phyloP scores from a whole-genome alignment of 2,888 invertebrate genomes.

The Cephus pulcher region DNA sequence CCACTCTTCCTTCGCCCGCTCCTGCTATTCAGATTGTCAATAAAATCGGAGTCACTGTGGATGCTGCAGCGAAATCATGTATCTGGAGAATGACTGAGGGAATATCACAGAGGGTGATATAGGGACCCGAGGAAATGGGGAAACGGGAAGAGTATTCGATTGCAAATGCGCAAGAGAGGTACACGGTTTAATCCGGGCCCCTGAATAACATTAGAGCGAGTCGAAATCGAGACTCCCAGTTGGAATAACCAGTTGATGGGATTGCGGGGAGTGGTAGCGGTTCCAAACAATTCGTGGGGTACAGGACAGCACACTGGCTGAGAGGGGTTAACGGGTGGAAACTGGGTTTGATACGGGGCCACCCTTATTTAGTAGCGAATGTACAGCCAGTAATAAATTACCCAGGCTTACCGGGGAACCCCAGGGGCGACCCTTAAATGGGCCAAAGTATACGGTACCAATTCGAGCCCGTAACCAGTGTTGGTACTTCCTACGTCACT shows the following conservation, averaged over 20 bases:
- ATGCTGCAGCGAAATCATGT: neutral
- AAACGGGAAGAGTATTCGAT: constrained; percentile 35
- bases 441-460: constrained; percentile 22
- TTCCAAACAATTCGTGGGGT: constrained; percentile 47
- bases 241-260: neutral
- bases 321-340: neutral
- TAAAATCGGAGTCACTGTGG: neutral
- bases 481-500: constrained; percentile 3
- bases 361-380: constrained; percentile 50
- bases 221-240: neutral
- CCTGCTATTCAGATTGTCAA: neutral
- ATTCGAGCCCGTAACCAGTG: constrained; percentile 19
- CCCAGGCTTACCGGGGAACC: constrained; percentile 39
- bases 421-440: constrained; percentile 24
- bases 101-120: neutral
- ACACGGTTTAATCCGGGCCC: constrained; percentile 55
- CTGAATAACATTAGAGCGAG: constrained; percentile 54
- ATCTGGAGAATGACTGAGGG: no score
- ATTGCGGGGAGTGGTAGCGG: constrained; percentile 22
- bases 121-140: constrained; percentile 1
- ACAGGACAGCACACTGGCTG: neutral
- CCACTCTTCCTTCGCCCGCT: neutral
- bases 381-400: constrained; percentile 55
- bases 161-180: constrained; percentile 41
- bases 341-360: constrained; percentile 13